Conservation (phyloP, 2,888 invertebrate species). For the Automeris io region DNA sequence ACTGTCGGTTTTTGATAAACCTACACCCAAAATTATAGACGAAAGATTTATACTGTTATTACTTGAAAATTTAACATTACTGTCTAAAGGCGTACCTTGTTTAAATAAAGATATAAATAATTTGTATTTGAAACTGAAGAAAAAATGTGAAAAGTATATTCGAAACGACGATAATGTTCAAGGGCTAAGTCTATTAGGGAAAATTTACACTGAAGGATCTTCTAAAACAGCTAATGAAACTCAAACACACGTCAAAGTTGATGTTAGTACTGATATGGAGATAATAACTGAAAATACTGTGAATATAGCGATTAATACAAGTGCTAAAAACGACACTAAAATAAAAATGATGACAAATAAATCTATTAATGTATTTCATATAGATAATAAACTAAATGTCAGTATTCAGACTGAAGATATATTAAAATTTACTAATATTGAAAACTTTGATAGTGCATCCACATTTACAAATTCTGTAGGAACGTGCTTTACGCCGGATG, state of each 20-base stretch:
- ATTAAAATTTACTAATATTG: not conserved
- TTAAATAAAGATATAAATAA: slow-evolving; percentile 48
- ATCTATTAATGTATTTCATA: not conserved
- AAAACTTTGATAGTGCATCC: not conserved
- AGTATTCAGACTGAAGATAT: slow-evolving; percentile 2
- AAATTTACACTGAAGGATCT: slow-evolving; percentile 43
- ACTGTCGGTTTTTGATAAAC: slow-evolving; percentile 31
- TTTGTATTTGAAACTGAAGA: slow-evolving; percentile 41
- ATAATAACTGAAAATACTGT: not conserved
- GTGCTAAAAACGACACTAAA: not conserved
- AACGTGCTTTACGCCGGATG: not conserved
- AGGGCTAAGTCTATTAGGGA: slow-evolving; percentile 46
- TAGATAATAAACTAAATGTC: not conserved
- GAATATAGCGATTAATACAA: not conserved
- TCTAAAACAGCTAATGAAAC: slow-evolving; percentile 18
- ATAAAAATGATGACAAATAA: not conserved
- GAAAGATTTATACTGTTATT: slow-evolving; percentile 54
- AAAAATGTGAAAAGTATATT: slow-evolving; percentile 39
- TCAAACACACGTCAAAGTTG: slow-evolving; percentile 27
- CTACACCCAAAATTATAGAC: slow-evolving; percentile 41
- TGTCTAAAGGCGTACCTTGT: slow-evolving; percentile 43
- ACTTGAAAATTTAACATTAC: slow-evolving; percentile 45
- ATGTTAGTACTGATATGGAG: slow-evolving; percentile 2
- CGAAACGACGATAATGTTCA: slow-evolving; percentile 28
- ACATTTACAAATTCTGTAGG: not conserved